phyloP scores from a whole-genome alignment of 2,888 invertebrate species.

The Nephrocerus scutellatus region DNA sequence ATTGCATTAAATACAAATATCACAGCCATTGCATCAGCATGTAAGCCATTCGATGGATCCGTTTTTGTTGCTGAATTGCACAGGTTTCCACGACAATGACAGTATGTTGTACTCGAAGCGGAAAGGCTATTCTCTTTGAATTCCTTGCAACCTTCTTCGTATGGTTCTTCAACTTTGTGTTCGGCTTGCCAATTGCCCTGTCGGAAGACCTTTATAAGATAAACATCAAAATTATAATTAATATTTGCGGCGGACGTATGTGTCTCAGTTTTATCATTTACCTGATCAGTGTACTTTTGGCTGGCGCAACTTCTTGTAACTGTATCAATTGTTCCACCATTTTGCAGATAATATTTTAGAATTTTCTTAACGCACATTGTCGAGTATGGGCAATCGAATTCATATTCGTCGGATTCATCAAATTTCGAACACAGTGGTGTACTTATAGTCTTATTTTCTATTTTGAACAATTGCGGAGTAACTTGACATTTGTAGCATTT shows the following conservation, averaged over 20 bases:
- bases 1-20: slow-evolving; percentile 58
- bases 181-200: slow-evolving; percentile 59
- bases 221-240: background rate
- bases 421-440: slow-evolving; percentile 68
- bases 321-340: slow-evolving; percentile 49
- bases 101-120: slow-evolving; percentile 50
- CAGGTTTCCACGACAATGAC: slow-evolving; percentile 67
- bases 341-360: slow-evolving; percentile 57
- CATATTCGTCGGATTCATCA: slow-evolving; percentile 62
- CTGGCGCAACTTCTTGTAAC: slow-evolving; percentile 62
- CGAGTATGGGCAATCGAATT: slow-evolving; percentile 70
- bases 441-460: slow-evolving; percentile 51
- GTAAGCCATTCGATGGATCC: slow-evolving; percentile 49
- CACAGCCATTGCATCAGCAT: slow-evolving; percentile 56
- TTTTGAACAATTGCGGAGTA: slow-evolving; percentile 51
- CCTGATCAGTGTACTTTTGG: slow-evolving; percentile 57
- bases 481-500: slow-evolving; percentile 71
- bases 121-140: slow-evolving; percentile 56
- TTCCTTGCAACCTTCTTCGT: slow-evolving; percentile 61
- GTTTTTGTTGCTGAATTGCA: slow-evolving; percentile 64
- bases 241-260: too few species aligned
- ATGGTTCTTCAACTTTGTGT: slow-evolving; percentile 62
- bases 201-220: slow-evolving; percentile 49
- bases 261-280: slow-evolving; percentile 23
- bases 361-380: slow-evolving; percentile 78